Conservation (phyloP, 1,140 invertebrate species). For the Apis mellifera region DNA sequence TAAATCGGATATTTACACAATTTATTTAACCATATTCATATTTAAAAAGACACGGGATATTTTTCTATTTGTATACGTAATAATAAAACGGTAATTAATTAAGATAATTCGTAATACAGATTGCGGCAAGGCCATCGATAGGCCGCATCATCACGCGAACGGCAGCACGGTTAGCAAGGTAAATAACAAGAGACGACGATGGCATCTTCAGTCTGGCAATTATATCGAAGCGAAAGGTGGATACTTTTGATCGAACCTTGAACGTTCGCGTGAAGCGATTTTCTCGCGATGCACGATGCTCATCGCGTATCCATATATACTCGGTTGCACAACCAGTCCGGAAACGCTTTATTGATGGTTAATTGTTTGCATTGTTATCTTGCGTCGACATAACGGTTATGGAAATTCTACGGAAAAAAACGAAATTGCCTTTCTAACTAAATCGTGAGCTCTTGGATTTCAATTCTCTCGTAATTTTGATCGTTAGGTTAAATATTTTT, state of each 20-base stretch:
- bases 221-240: conserved; percentile 59
- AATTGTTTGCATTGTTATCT: conserved; percentile 57
- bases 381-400: conserved; percentile 40
- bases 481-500: neutral
- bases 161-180: neutral
- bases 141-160: neutral
- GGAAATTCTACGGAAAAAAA: conserved; percentile 34
- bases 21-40: neutral
- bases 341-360: conserved; percentile 61
- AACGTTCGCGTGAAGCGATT: conserved; percentile 53
- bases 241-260: conserved; percentile 57
- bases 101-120: conserved; percentile 5
- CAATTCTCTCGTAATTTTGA: neutral
- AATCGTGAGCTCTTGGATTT: neutral
- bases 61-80: neutral
- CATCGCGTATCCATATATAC: conserved; percentile 8
- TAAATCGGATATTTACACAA: neutral
- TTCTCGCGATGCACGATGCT: conserved; percentile 49
- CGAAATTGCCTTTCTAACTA: conserved; percentile 26
- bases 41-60: neutral
- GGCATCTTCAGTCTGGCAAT: conserved; percentile 42
- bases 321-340: conserved; percentile 61
- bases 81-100: neutral
- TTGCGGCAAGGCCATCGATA: neutral
- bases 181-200: conserved; percentile 6